Conservation (phyloP, 2,888 invertebrate species). For the Ypsolopha scabrella region DNA sequence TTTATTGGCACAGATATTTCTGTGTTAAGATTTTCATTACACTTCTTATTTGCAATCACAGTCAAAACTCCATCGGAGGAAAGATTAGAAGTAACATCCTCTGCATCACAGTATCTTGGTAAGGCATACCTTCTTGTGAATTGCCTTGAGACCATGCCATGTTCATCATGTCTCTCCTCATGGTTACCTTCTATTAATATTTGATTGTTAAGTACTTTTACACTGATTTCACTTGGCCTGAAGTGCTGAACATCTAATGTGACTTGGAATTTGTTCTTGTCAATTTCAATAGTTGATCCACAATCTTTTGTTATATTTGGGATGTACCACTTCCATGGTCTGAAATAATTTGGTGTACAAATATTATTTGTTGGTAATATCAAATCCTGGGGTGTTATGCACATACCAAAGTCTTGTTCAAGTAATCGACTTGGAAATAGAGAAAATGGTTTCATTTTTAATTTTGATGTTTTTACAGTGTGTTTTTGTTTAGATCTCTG, state of each 20-base stretch:
- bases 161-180: constrained; percentile 54
- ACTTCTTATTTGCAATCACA: constrained; percentile 21
- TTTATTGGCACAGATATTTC: constrained; percentile 32
- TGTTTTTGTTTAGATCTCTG: not conserved
- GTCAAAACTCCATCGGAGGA: constrained; percentile 34
- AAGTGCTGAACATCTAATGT: constrained; percentile 78
- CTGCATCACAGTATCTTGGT: constrained; percentile 30
- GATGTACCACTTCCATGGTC: constrained; percentile 26
- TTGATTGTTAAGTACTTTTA: constrained; percentile 72
- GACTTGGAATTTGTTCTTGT: constrained; percentile 58
- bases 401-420: constrained; percentile 23
- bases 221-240: constrained; percentile 74
- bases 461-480: too few relatives aligned
- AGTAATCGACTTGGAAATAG: constrained; percentile 19
- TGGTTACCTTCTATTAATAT: constrained; percentile 72
- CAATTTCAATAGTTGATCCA: constrained; percentile 26
- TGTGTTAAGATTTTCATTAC: constrained; percentile 9
- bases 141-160: constrained; percentile 54
- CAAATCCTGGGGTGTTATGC: constrained; percentile 25
- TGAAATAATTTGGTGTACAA: constrained; percentile 20
- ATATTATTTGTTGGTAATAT: constrained; percentile 22
- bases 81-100: constrained; percentile 28
- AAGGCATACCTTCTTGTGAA: constrained; percentile 54
- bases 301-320: constrained; percentile 21
- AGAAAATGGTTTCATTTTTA: constrained; percentile 20